Percentiles rank a stretch among this genome's conserved stretches.
phyloP scores from a whole-genome alignment of 2,797 vertebrate genomes.

The Ciconia nigra region DNA sequence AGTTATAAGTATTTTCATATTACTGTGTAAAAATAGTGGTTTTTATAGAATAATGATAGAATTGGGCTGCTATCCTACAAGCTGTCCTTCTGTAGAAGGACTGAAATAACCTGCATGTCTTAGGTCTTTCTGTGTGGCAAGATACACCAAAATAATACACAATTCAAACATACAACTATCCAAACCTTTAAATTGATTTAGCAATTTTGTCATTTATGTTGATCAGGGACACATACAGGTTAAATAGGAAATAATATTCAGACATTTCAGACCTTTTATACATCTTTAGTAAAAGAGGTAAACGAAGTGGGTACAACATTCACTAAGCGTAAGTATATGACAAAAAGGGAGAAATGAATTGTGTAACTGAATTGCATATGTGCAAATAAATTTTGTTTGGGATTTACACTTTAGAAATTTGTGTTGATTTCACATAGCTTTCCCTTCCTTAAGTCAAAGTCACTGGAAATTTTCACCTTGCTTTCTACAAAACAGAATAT shows the following conservation, averaged over 20 bases:
- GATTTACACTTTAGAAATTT: background rate
- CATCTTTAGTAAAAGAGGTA: background rate
- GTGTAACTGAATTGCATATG: background rate
- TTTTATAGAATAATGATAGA: background rate
- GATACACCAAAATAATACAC: background rate
- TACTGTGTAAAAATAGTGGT: background rate
- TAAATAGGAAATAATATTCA: background rate
- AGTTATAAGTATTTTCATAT: background rate
- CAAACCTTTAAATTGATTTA: background rate
- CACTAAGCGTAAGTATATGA: background rate
- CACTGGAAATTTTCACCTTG: background rate
- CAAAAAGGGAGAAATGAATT: background rate
- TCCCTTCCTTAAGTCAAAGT: background rate
- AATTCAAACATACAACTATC: background rate
- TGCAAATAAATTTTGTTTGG: background rate
- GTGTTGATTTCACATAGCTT: background rate
- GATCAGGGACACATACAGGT: background rate
- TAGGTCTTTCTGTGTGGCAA: background rate
- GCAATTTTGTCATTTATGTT: background rate
- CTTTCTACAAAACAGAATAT: background rate
- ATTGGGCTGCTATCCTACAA: background rate
- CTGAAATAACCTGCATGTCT: background rate
- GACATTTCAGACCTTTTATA: background rate
- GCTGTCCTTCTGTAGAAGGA: background rate
- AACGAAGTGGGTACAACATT: background rate